Evolutionary conservation across 2,888 invertebrate species (phyloP), one percentile per base, ranked within the genome.

Genomic region (Sylvicola cinctus): DNA sequence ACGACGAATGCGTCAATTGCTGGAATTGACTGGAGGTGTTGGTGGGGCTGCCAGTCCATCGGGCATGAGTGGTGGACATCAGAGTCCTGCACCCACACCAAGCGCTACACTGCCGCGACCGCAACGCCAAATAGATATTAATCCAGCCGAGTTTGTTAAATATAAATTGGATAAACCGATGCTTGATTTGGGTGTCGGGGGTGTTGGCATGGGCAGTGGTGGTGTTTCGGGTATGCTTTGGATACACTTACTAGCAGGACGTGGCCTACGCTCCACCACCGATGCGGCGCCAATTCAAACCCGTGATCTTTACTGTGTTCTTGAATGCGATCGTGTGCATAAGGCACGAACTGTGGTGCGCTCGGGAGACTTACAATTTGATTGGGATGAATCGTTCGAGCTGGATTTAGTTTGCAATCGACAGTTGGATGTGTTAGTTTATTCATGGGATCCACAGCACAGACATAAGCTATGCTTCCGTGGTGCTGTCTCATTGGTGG

Each of bases 311-410:
- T 98, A 98, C 58, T 96, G 96, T 56, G 96, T 98, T 25, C 65
- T 98, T 39, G 96, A 98, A 58, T 88, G 95, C 51, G 95, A 95
- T 60, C 70, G 90, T 38, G 83, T 91, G 32, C 93, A 95, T 60
- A 91, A 91, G 61, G 95, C 93, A 23, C 65, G 95, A 37, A 95
- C 93, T 16, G 93, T 93, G 49, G 91, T 95, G 20, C 72, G 93
- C 36, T 91, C 90, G 2, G 91, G 91, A 3, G 93, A 93, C 54
- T 69, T 93, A 31, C 87, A 90, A 52, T 96, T 95, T 56, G 93
- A 96, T 59, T 98, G 98, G 98, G 93, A 96, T 52, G 98, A 98
- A 56, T 88, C 90, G 12, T 98, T 98, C 52, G 96, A 98, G 54
- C 63, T 98, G 47, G 96, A 98, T 52, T 64, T 96, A 40, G 88